Evolutionary conservation across 2,113 vertebrate genomes (phyloP), one percentile per base, ranked within the genome.

Genomic region (Aix galericulata): DNA sequence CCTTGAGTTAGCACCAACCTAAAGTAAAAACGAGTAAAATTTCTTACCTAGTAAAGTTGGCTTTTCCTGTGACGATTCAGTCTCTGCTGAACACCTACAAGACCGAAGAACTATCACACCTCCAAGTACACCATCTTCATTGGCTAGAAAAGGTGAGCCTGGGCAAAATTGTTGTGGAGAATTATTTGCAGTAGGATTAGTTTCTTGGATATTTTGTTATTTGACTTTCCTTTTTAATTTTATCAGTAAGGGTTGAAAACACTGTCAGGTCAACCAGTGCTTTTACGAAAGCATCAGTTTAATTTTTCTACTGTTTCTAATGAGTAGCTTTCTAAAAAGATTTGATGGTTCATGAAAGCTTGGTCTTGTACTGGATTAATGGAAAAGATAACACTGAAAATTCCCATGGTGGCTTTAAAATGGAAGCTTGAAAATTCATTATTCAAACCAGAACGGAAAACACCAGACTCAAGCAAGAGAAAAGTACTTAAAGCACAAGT

Each of bases 111-210:
- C 99, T 42, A 99, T 99, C 78, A 99, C 99, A 72, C 99, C 99
- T 56, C 99, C 99, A 2, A 99, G 98, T 25, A 99, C 99, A 31
- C 99, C 99, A 67, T 99, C 99, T 96, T 99, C 99, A 88, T 97
- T 98, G 96, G 99, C 98, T 91, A 99, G 97, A 95, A 99, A 99
- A 91, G 99, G 99, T 79, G 99, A 99, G 95, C 99, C 99, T 99
- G 94, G 66, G 83, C 27, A 97, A 82, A 97, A 95, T 86, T 0
- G 0, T 86, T 27, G n/a, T 6, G 34, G 22, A 72, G 18, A 82
- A 87, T 83, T 95, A 94, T 38, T 90, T 67, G 52, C 44, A 73
- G 48, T 7, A 82, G n/a, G 16, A 69, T 36, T 0, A n/a, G 14
- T 29, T 74, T 40, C 9, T 59, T 36, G 15, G 16, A 42, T 62